Evolutionary conservation across 2,888 invertebrate species (phyloP).

Genomic region (Thereva nobilitata): DNA sequence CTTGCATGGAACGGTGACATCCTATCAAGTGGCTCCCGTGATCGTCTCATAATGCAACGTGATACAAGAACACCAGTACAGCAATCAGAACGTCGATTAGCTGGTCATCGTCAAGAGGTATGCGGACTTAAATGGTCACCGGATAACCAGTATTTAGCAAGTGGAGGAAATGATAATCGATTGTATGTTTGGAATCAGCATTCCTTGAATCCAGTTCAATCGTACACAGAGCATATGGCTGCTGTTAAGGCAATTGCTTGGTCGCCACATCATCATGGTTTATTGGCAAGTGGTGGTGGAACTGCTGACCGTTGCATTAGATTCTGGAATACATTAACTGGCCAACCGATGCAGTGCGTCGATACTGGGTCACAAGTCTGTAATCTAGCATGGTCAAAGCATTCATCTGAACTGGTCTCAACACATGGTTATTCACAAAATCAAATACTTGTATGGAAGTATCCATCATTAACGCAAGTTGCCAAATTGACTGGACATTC

Average conservation of each 20-base stretch:
- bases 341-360: conserved; percentile 97
- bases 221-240: conserved; percentile 92
- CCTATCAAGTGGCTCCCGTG: conserved; percentile 92
- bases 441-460: conserved; percentile 98
- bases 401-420: conserved; percentile 95
- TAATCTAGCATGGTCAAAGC: conserved; percentile 98
- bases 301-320: conserved; percentile 96
- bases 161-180: conserved; percentile 90
- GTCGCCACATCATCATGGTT: conserved; percentile 98
- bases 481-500: conserved; percentile 97
- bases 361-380: conserved; percentile 98
- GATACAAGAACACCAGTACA: conserved; percentile 86
- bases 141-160: conserved; percentile 95
- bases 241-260: conserved; percentile 98
- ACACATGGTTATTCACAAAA: conserved; percentile 99
- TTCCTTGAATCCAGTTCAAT: conserved; percentile 86
- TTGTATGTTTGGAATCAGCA: conserved; percentile 73
- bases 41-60: conserved; percentile 89
- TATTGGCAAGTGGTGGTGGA: conserved; percentile 97
- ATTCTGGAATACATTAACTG: conserved; percentile 98
- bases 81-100: conserved; percentile 79
- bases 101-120: conserved; percentile 93
- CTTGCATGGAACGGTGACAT: conserved; percentile 98
- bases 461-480: conserved; percentile 94
- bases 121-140: conserved; percentile 99